Evolutionary conservation across 2,797 vertebrate species (phyloP).

Genomic region (Astyanax mexicanus): DNA sequence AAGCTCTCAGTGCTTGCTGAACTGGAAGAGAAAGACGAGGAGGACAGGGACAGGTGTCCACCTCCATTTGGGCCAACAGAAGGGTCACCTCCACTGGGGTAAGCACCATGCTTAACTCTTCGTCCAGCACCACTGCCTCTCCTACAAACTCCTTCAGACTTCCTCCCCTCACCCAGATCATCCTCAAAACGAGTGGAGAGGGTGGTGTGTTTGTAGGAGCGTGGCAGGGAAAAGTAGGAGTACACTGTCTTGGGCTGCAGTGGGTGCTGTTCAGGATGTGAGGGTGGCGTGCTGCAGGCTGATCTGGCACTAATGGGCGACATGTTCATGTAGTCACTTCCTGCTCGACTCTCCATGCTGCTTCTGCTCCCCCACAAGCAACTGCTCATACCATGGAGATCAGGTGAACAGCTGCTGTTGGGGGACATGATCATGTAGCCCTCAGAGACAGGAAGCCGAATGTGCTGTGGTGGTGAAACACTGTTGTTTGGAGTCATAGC

Average conservation of each 20-base stretch:
- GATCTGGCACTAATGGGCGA: constrained; percentile 81
- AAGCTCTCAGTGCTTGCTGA: constrained; percentile 87
- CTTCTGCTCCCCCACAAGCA: constrained; percentile 76
- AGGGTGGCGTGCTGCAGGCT: constrained; percentile 79
- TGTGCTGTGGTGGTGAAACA: constrained; percentile 81
- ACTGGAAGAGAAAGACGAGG: constrained; percentile 84
- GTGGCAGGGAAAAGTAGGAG: constrained; percentile 81
- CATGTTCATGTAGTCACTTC: constrained; percentile 86
- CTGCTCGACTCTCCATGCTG: constrained; percentile 73
- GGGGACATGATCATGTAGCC: constrained; percentile 88
- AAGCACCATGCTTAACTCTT: constrained; percentile 67
- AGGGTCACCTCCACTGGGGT: constrained; percentile 74
- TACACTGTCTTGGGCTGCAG: constrained; percentile 82
- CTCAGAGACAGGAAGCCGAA: constrained; percentile 70
- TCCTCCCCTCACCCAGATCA: constrained; percentile 75
- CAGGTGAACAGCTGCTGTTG: constrained; percentile 79
- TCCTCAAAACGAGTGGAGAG: constrained; percentile 81
- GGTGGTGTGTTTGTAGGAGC: constrained; percentile 79
- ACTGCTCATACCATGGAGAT: constrained; percentile 70
- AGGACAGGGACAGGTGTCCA: constrained; percentile 80
- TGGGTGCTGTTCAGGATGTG: constrained; percentile 74
- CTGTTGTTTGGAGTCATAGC: constrained; percentile 82
- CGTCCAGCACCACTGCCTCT: constrained; percentile 56
- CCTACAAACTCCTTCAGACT: constrained; percentile 66
- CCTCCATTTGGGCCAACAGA: constrained; percentile 70